phyloP scores from a whole-genome alignment of 1,140 invertebrate genomes.

The Teleogryllus occipitalis region DNA sequence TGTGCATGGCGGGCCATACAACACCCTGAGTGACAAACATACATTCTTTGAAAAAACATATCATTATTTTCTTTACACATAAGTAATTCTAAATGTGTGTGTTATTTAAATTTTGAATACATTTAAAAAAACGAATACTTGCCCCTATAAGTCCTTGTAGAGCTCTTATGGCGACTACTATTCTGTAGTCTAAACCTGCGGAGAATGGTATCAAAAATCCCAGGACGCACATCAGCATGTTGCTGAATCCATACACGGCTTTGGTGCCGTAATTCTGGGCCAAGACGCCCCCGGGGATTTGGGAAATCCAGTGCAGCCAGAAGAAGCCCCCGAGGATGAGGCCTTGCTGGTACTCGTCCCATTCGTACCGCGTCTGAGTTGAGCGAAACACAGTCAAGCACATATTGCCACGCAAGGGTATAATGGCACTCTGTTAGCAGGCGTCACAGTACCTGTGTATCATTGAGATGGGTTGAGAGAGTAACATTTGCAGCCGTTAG shows the following conservation, averaged over 20 bases:
- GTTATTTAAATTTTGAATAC: not conserved
- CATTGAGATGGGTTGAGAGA: not conserved
- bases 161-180: conserved; percentile 53
- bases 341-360: conserved; percentile 60
- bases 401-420: not conserved
- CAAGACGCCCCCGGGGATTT: conserved; percentile 65
- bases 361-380: conserved; percentile 42
- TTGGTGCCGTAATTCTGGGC: conserved; percentile 63
- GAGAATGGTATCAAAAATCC: conserved; percentile 59
- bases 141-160: conserved; percentile 68
- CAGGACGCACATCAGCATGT: conserved; percentile 57
- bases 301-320: conserved; percentile 62
- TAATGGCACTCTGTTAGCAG: not conserved
- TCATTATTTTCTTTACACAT: too few species aligned
- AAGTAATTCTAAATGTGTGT: not conserved
- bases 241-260: conserved; percentile 56
- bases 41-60: not conserved
- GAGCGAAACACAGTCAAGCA: not conserved
- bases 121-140: conserved; percentile 31
- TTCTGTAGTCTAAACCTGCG: conserved; percentile 48
- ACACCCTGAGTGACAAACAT: conserved; percentile 54
- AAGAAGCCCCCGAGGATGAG: conserved; percentile 63
- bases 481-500: not conserved
- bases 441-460: not conserved
- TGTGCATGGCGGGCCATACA: conserved; percentile 74